A percentile compares a stretch with the other conserved stretches of the same genome.
These are phyloP conservation scores for Hyla sarda DNA, from an alignment of 2,113 vertebrate genomes.

Conservation along the genomic window DNA sequence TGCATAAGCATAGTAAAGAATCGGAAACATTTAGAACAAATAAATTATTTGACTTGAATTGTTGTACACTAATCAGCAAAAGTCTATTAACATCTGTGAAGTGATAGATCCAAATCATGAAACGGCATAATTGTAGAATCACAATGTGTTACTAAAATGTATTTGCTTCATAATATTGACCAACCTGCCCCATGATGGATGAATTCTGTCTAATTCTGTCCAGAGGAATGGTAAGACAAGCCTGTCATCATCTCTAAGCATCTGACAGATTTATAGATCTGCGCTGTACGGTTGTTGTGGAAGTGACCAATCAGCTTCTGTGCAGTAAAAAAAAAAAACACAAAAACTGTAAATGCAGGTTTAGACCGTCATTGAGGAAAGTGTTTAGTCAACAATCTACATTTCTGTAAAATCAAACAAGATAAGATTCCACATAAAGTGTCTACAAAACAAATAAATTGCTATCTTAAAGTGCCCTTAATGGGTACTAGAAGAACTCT, in stretches of 20 bases:
- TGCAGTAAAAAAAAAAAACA: slow-evolving; percentile 1
- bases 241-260: neutral
- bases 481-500: neutral
- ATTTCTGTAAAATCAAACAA: slow-evolving; percentile 21
- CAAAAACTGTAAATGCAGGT: neutral
- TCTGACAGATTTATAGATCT: slow-evolving; percentile 28
- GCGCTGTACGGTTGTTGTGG: neutral
- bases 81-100: neutral
- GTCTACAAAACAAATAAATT: slow-evolving; percentile 35
- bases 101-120: neutral
- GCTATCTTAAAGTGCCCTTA: neutral
- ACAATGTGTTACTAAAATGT: neutral
- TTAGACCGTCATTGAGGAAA: neutral
- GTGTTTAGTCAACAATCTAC: slow-evolving; percentile 35
- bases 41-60: too few species aligned
- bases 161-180: neutral
- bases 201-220: neutral
- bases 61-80: too few species aligned
- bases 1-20: too few species aligned
- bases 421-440: slow-evolving; percentile 15
- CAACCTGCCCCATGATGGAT: slow-evolving; percentile 41
- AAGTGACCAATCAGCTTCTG: slow-evolving; percentile 14
- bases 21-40: too few species aligned
- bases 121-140: too few species aligned
- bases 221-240: neutral